These are phyloP conservation scores for Sciurus niger DNA, from an alignment of 2,113 vertebrate genomes.

Conservation along the genomic window DNA sequence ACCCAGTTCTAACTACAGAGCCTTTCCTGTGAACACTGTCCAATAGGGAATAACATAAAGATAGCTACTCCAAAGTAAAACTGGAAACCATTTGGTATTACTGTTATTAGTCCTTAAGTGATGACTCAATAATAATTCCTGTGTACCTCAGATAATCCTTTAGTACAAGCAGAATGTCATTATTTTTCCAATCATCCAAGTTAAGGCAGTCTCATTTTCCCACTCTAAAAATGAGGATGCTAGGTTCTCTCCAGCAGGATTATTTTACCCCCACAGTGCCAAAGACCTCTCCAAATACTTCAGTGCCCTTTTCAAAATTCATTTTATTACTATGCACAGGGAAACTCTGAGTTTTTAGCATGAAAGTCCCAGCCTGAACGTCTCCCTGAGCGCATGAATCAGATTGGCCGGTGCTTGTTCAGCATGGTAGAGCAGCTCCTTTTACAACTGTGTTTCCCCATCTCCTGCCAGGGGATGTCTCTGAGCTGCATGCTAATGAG, in stretches of 20 bases:
- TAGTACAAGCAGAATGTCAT: neutral
- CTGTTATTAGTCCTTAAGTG: slow-evolving; percentile 24
- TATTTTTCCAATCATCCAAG: slow-evolving; percentile 37
- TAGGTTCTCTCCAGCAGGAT: slow-evolving; percentile 1
- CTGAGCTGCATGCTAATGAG: slow-evolving; percentile 74
- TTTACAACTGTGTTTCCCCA: slow-evolving; percentile 73
- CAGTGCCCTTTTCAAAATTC: slow-evolving; percentile 55
- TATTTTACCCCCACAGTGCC: slow-evolving; percentile 26
- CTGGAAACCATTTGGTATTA: neutral
- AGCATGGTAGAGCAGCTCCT: slow-evolving; percentile 32
- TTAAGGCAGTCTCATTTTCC: neutral
- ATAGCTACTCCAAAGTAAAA: neutral
- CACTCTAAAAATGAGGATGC: slow-evolving; percentile 1
- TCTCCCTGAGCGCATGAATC: neutral
- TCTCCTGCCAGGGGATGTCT: slow-evolving; percentile 70
- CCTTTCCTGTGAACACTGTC: neutral
- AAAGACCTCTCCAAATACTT: slow-evolving; percentile 34
- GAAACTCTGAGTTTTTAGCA: slow-evolving; percentile 67
- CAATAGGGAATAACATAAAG: neutral
- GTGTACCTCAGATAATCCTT: slow-evolving; percentile 30
- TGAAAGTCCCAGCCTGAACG: slow-evolving; percentile 42
- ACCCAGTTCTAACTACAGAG: neutral
- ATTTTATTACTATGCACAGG: slow-evolving; percentile 63
- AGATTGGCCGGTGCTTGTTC: slow-evolving; percentile 59
- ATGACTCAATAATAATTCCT: slow-evolving; percentile 50